Evolutionary conservation across 2,888 invertebrate genomes (phyloP), one percentile per base, ranked within the genome.

Genomic region (Acanthosoma haemorrhoidale): DNA sequence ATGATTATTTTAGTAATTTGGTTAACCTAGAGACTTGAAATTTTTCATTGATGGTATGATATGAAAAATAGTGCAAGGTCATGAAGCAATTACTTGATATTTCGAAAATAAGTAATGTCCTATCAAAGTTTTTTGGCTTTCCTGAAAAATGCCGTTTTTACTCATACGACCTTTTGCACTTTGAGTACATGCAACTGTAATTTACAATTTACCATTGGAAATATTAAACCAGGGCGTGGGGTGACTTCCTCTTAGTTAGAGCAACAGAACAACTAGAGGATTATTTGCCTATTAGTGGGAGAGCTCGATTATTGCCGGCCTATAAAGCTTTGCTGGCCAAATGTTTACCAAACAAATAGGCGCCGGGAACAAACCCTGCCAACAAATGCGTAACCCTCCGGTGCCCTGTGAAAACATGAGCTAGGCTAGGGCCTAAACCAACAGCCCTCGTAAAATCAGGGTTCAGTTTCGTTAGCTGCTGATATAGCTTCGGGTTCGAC

Each of bases 381-480:
- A 64, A 64, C 64, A 64, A 64, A 31, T 64, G 57, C 25, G 16
- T n/a, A n/a, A n/a, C n/a, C 51, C 51, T 25, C 51, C 51, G 29
- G 16, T 41, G 41, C 38, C 61, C 18, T 21, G 36, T 18, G 64
- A 64, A 64, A 64, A 64, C 64, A 64, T 51, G 25, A 25, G 51
- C 51, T 51, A 4, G 39, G 25, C 39, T 64, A 64, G 64, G 64
- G 39, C 64, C 64, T 64, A 64, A 64, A 64, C 39, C 64, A 64
- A 64, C 64, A 64, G 4, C 2, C 16, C 18, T 21, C 13, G 41
- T 34, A 21, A 41, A 51, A 51, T 51, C 51, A n/a, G 25, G 51
- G 29, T 51, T 51, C 51, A 51, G 51, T 25, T 25, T 51, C 51
- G 51, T 51, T 51, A 51, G 29, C 21, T 51, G 51, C 51, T 51